Percentiles rank a stretch among this genome's conserved stretches.
These are phyloP conservation scores for Drosophila mettleri DNA, from an alignment of 2,888 invertebrate species.

Conservation along the genomic window DNA sequence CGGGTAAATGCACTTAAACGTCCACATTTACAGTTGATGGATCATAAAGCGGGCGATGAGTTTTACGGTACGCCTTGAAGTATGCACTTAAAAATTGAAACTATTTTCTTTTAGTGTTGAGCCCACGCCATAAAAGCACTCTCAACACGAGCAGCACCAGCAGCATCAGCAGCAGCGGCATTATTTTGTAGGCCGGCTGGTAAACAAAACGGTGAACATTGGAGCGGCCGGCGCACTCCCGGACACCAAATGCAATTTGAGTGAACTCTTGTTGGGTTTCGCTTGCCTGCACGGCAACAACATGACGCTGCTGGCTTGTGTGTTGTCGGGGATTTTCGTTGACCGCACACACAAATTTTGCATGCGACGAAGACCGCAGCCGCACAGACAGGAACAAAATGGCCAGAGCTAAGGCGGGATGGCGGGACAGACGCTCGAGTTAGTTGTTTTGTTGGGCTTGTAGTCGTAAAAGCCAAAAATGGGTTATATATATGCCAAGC, in stretches of 20 bases:
- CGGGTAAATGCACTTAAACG: constrained; percentile 42
- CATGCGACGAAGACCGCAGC: constrained; percentile 63
- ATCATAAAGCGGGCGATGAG: constrained; percentile 32
- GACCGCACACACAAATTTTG: constrained; percentile 71
- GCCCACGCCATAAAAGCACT: constrained; percentile 29
- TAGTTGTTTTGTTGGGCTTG: constrained; percentile 64
- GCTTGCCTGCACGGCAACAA: constrained; percentile 73
- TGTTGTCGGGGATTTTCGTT: constrained; percentile 52
- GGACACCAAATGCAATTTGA: constrained; percentile 76
- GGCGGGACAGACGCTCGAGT: constrained; percentile 30
- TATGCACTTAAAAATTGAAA: constrained; percentile 53
- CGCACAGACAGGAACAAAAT: constrained; percentile 35
- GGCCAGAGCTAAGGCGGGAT: constrained; percentile 14
- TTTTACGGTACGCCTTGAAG: constrained; percentile 41
- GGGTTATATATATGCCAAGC: constrained; percentile 78
- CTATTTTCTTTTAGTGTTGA: constrained; percentile 49
- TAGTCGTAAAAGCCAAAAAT: constrained; percentile 77
- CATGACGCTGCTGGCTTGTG: constrained; percentile 22
- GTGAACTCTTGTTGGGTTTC: constrained; percentile 76
- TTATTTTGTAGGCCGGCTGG: constrained; percentile 60
- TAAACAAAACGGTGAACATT: constrained; percentile 55
- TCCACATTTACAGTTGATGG: constrained; percentile 14
- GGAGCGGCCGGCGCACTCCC: constrained; percentile 19
- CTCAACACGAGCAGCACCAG: constrained; percentile 6
- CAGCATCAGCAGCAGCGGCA: constrained; percentile 12